Evolutionary conservation across 1,140 invertebrate genomes (phyloP), one percentile per base, ranked within the genome.

Genomic region (Zophobas atratus): DNA sequence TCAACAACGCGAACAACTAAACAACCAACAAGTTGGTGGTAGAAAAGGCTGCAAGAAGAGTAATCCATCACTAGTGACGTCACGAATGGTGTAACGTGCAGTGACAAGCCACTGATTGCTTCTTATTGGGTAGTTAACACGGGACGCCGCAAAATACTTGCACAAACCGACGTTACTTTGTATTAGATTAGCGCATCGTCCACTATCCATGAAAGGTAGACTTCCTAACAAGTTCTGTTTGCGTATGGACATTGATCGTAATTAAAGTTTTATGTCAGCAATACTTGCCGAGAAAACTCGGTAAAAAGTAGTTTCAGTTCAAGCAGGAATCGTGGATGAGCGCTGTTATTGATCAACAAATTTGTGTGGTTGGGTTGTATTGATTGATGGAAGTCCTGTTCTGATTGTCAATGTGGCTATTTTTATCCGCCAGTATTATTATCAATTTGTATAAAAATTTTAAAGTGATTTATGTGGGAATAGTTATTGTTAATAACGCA

Each of bases 61-160:
- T 77, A 81, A 85, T 85, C 83, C 82, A 85, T 85, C 84, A 85
- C 83, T 79, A 71, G 78, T 82, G 79, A 81, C 82, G 84, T 81
- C 81, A 82, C 80, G 74, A 72, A 78, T 81, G 82, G 80, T 80
- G 82, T 83, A 84, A 84, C 82, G 82, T 80, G 75, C 82, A 80
- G 81, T 85, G 84, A 84, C 84, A 85, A 83, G 81, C 82, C 84
- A 84, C 82, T 85, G 84, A 85, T 85, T 85, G 84, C 83, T 82
- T 84, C 82, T 85, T 85, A 85, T 84, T 84, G 81, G 83, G 75
- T 75, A 75, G 72, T 75, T 75, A 75, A 75, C 72, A 75, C 72
- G 51, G 55, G 56, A 75, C 55, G 72, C 53, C 72, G 41, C 72
- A 57, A 57, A 75, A 48, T 71, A 71, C 39, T 71, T 71, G 49